Evolutionary conservation across 2,113 vertebrate genomes (phyloP).

Genomic region (Megaleporinus macrocephalus): DNA sequence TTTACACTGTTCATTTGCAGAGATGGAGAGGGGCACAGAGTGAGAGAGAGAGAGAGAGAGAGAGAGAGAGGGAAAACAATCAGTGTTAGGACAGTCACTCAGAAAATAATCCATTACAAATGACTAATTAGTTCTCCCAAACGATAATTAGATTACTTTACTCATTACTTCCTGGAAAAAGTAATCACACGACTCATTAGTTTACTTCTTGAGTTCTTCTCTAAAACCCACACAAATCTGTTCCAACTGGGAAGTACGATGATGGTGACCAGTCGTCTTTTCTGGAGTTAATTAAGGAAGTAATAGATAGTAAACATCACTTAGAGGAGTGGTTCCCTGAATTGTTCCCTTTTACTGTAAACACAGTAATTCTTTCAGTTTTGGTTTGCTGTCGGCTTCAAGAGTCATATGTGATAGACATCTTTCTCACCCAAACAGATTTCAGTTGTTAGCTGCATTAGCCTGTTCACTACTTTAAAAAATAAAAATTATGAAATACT

Average conservation of each 20-base stretch:
- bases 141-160: neutral
- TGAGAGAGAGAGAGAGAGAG: neutral
- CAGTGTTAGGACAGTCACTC: neutral
- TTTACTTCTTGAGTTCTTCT: neutral
- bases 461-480: too few species aligned
- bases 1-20: neutral
- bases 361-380: too few species aligned
- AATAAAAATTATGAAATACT: too few species aligned
- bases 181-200: neutral
- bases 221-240: neutral
- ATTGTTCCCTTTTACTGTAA: too few species aligned
- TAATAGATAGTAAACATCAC: neutral
- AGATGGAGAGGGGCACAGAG: neutral
- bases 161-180: neutral
- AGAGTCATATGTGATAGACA: too few species aligned
- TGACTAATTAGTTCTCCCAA: neutral
- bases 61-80: neutral
- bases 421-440: too few species aligned
- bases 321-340: too few species aligned
- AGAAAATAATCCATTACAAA: slow-evolving; percentile 2
- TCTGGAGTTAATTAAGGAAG: neutral
- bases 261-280: neutral
- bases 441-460: too few species aligned
- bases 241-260: neutral
- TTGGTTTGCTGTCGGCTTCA: too few species aligned